Evolutionary conservation across 2,797 vertebrate genomes (phyloP), one percentile per base, ranked within the genome.

Genomic region (Sebastolobus altivelis): DNA sequence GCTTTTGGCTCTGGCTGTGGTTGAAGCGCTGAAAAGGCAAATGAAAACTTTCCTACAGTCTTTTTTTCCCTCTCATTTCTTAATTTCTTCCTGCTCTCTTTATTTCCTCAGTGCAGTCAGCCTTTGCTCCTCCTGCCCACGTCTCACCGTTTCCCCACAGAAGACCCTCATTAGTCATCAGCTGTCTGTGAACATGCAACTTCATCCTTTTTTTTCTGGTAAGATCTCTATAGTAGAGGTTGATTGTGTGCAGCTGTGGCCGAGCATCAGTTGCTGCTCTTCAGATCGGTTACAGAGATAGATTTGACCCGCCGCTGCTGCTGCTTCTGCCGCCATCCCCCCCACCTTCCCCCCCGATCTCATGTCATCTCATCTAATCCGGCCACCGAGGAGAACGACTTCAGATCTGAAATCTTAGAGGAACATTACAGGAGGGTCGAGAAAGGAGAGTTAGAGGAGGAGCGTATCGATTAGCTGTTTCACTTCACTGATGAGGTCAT

Each of bases 321-420:
- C 62, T 60, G 67, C 65, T 2, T 60, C 38, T 46, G 6, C 65
- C 18, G 16, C 7, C 8, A 20, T 59, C 56, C 52, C 52, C 18
- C 18, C 22, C 2, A 13, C 38, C 5, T 25, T 25, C 20, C 56
- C 40, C 49, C 22, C 22, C 22, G 4, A 82, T 85, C 75, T 78
- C 68, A 70, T 89, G 77, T 87, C 82, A 83, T 88, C 66, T 77
- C 60, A 79, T 85, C 72, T 91, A 84, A 90, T 91, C 80, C 82
- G 72, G 27, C 65, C 79, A 72, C 72, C 38, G 13, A 68, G 49
- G 54, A 83, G 59, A 27, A 52, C n/a, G 63, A 79, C 13, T 88
- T 70, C 16, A 81, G 61, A 77, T 73, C 35, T 63, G 72, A 80
- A 58, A 77, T 72, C 71, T 83, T 65, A 82, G 68, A 80, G 29